Evolutionary conservation across 2,113 vertebrate species (phyloP), one percentile per base, ranked within the genome.

Genomic region (human (Homo sapiens)): DNA sequence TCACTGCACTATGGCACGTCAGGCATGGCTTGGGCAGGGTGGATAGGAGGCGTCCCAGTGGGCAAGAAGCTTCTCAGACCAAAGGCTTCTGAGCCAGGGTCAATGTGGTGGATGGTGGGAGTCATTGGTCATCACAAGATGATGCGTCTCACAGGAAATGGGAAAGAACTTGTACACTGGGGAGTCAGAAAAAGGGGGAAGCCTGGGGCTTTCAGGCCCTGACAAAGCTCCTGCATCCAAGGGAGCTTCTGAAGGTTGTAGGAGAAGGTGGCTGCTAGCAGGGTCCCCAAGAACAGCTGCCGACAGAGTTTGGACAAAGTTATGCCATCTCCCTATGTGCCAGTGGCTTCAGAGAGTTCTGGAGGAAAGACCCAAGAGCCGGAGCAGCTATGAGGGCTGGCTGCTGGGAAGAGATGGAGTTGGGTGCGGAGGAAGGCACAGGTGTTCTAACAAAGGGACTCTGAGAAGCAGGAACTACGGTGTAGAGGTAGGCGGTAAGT

Each of bases 41-140:
- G 14, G 48, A 45, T 0, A 4, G 57, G 18, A 52, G 68, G 57
- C 2, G 0, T 20, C 45, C 48, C 0, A 0, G 72, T 1, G 12
- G 76, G 38, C 48, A 50, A 32, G 40, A 52, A 22, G 27, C 40
- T 43, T 50, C 57, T 52, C 80, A 55, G 75, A n/a, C 75, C 45
- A n/a, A 16, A 75, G 68, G 20, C 61, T 64, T 61, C 79, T 6
- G 45, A 68, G 57, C 72, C 80, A n/a, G 38, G 40, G 35, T 48
- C 40, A 5, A 12, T 1, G 0, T 3, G 70, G 79, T n/a, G 10
- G 25, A 48, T 23, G 16, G 18, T 1, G 4, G 59, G 52, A 52
- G 16, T 27, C n/a, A 43, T 14, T 8, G 72, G 84, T 64, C 0
- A 0, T 78, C 64, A 66, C 12, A 30, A 38, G 79, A 72, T 17